Base-by-base conservation (phyloP, 2,113 vertebrate species). In the Semicossyphus pulcher region DNA sequence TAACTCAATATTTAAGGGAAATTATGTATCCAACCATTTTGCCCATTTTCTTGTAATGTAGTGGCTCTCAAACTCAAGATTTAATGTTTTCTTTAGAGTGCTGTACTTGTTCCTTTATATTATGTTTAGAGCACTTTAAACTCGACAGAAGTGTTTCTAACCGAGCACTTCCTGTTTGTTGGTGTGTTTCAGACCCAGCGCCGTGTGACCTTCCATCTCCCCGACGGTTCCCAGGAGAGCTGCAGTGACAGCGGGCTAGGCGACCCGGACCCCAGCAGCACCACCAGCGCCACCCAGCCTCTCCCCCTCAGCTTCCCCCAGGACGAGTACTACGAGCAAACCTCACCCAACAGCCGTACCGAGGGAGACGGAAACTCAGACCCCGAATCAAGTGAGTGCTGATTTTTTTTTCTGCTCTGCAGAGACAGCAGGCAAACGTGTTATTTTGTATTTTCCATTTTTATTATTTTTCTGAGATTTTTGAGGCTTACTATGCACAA, bases 361-460 rank as follows among this genome's bases (percentile, higher is more conserved):
- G 97, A 99, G 88, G 97, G 97, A 65, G 97, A 99, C 1, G 97
- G 97, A 60, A 99, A 99, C 93, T 99, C 97, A 4, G 97, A 99
- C 92, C 97, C 97, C 0, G 97, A 99, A 93, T 98, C 96, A 85
- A 96, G 97, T 99, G 92, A 97, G 97, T 97, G 47, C 72, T 10
- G 39, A 81, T 18, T 37, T 36, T 63, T 70, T n/a, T 16, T 28
- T 20, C 8, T 2, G 11, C 16, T 21, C 7, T 37, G 3, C 45
- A 77, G 31, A 49, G 18, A 39, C 60, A 31, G 18, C 20, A 61
- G 37, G 56, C 28, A 62, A 57, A 67, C 54, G 16, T 53, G 23
- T 25, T 41, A 25, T 47, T 49, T 36, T 58, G 10, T 54, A 1
- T 57, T 60, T 51, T 6, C 21, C 18, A 1, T 7, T 53, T 34